A percentile compares a stretch with the other conserved stretches of the same genome.
phyloP scores from a whole-genome alignment of 2,797 vertebrate genomes.

The Choloepus didactylus region DNA sequence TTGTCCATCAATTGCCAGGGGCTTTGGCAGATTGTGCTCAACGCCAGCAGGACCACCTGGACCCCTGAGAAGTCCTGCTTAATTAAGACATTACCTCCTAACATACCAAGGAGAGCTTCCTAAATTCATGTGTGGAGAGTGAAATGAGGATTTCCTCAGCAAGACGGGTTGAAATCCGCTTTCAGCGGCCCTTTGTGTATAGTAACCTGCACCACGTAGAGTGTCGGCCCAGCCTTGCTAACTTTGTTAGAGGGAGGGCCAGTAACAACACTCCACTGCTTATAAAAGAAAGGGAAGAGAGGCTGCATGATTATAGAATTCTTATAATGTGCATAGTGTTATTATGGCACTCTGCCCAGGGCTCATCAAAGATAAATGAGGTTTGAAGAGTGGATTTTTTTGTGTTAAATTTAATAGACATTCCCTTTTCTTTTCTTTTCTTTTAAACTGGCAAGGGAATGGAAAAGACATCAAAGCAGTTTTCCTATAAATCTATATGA shows the following conservation, averaged over 20 bases:
- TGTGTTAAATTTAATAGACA: slow-evolving; percentile 85
- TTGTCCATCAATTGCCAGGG: slow-evolving; percentile 39
- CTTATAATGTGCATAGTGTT: slow-evolving; percentile 83
- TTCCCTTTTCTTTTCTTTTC: slow-evolving; percentile 69
- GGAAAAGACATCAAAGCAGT: slow-evolving; percentile 89
- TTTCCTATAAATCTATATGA: slow-evolving; percentile 90
- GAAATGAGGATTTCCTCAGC: slow-evolving; percentile 45
- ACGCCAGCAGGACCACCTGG: slow-evolving; percentile 56
- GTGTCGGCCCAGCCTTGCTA: slow-evolving; percentile 66
- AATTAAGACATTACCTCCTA: slow-evolving; percentile 77
- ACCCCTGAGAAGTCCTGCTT: slow-evolving; percentile 54
- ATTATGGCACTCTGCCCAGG: slow-evolving; percentile 85
- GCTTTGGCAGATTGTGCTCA: slow-evolving; percentile 56
- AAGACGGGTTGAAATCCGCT: slow-evolving; percentile 54
- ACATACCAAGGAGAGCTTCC: slow-evolving; percentile 31
- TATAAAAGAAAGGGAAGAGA: slow-evolving; percentile 74
- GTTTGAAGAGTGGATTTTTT: slow-evolving; percentile 83
- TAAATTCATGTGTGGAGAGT: slow-evolving; percentile 26
- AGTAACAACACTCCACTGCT: slow-evolving; percentile 66
- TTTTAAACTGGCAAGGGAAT: slow-evolving; percentile 84
- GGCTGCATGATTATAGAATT: slow-evolving; percentile 81
- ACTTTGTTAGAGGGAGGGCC: slow-evolving; percentile 68
- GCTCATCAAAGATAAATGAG: slow-evolving; percentile 89
- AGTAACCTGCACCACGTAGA: slow-evolving; percentile 37
- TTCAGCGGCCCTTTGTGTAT: slow-evolving; percentile 67